Percentiles rank a stretch among this genome's conserved stretches.
These are phyloP conservation scores for Proisotoma minuta DNA, from an alignment of 2,888 invertebrate species.

Conservation along the genomic window DNA sequence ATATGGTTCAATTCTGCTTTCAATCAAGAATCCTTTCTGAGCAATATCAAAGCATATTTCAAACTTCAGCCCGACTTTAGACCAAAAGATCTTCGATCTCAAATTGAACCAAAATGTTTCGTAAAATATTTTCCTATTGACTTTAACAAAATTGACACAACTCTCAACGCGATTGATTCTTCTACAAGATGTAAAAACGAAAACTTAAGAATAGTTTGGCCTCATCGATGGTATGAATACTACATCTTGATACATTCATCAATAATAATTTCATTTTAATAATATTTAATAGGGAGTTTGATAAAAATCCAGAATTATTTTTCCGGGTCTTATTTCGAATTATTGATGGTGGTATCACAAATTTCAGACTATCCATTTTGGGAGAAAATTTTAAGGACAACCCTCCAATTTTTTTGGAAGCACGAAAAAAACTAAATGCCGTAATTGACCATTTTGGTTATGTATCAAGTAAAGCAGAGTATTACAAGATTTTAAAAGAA, in stretches of 20 bases:
- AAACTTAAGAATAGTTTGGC: conserved; percentile 60
- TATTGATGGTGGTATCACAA: conserved; percentile 53
- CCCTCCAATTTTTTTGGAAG: conserved; percentile 60
- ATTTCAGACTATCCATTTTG: conserved; percentile 60
- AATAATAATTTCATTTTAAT: neutral
- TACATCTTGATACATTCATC: neutral
- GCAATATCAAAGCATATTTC: conserved; percentile 59
- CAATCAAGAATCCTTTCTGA: conserved; percentile 64
- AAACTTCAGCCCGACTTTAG: conserved; percentile 64
- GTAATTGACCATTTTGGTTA: conserved; percentile 61
- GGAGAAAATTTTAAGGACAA: conserved; percentile 61
- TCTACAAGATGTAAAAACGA: conserved; percentile 11
- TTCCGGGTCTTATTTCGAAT: conserved; percentile 57
- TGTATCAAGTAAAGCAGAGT: conserved; percentile 56
- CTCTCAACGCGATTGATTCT: neutral
- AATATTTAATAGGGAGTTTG: conserved; percentile 61
- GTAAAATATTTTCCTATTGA: conserved; percentile 63
- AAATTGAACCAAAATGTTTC: conserved; percentile 59
- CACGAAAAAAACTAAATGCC: conserved; percentile 53
- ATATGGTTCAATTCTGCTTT: conserved; percentile 67
- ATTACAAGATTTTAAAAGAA: conserved; percentile 56
- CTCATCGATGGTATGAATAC: conserved; percentile 61
- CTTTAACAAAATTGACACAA: conserved; percentile 48
- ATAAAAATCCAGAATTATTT: conserved; percentile 66
- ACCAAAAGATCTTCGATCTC: conserved; percentile 56